Percentiles rank a stretch among this genome's conserved stretches.
These are phyloP conservation scores for Hucho hucho DNA, from an alignment of 2,113 vertebrate genomes.

Conservation along the genomic window DNA sequence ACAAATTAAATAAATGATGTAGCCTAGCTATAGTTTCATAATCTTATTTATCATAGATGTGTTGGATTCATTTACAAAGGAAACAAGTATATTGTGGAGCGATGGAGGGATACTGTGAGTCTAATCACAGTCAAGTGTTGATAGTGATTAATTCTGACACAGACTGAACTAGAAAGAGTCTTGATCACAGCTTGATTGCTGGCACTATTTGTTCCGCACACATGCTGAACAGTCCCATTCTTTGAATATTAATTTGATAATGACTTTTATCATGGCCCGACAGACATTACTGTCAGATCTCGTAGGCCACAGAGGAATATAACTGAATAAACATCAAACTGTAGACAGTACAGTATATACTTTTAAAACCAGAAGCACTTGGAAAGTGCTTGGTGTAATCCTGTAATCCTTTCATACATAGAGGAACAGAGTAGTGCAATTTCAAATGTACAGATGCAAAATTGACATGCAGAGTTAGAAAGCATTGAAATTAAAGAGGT, in stretches of 20 bases:
- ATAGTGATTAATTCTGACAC: conserved; percentile 47
- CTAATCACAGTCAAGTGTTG: conserved; percentile 22
- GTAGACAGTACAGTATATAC: not conserved
- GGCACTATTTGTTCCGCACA: conserved; percentile 54
- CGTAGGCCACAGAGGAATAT: conserved; percentile 31
- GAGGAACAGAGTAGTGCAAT: not conserved
- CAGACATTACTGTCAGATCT: conserved; percentile 35
- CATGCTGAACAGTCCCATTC: conserved; percentile 34
- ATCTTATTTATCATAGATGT: conserved; percentile 36
- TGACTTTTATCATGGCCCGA: conserved; percentile 50
- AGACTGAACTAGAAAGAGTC: conserved; percentile 45
- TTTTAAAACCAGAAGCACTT: conserved; percentile 22
- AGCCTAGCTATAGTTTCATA: conserved; percentile 27
- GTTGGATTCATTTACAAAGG: conserved; percentile 56
- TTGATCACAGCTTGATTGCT: conserved; percentile 59
- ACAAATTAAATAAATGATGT: conserved; percentile 35
- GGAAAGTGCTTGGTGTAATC: conserved; percentile 19
- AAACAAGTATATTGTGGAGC: conserved; percentile 57
- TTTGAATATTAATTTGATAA: conserved; percentile 61
- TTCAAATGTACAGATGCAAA: conserved; percentile 8
- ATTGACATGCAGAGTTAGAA: conserved; percentile 30
- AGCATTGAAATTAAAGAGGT: not conserved
- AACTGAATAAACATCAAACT: conserved; percentile 11
- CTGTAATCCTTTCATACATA: not conserved
- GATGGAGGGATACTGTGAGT: conserved; percentile 47